A percentile compares a stretch with the other conserved stretches of the same genome.
phyloP scores from a whole-genome alignment of 2,888 invertebrate genomes.

The Apocheima hispidaria region DNA sequence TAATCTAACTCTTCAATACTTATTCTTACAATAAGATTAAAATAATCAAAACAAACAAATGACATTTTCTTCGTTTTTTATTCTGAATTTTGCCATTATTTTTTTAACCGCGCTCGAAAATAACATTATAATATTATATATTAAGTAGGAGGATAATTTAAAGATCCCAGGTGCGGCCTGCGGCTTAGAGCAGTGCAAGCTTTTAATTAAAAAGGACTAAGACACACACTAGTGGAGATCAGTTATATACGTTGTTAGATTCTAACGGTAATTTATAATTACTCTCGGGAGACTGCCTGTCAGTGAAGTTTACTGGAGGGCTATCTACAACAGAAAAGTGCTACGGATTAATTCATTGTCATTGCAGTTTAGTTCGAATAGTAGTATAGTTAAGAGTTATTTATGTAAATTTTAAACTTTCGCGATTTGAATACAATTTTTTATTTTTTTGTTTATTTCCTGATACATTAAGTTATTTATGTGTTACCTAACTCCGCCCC shows the following conservation, averaged over 20 bases:
- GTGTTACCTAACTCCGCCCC: too few species aligned
- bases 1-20: too few species aligned
- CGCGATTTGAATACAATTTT: neutral
- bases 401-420: too few species aligned
- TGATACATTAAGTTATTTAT: too few species aligned
- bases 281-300: neutral
- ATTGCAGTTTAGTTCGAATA: neutral
- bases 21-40: too few species aligned
- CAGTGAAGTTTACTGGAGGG: neutral
- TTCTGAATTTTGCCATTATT: constrained; percentile 46
- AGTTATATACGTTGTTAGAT: constrained; percentile 22
- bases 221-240: constrained; percentile 60
- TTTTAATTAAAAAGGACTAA: constrained; percentile 79
- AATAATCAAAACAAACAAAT: constrained; percentile 11
- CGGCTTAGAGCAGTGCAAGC: constrained; percentile 69
- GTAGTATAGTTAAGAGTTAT: too few species aligned
- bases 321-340: neutral
- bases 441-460: too few species aligned
- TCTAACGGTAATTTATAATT: constrained; percentile 10
- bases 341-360: neutral
- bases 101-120: constrained; percentile 27
- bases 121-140: too few species aligned
- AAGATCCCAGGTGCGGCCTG: constrained; percentile 74
- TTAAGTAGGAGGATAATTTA: constrained; percentile 68
- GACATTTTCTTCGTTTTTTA: constrained; percentile 30